These are phyloP conservation scores for Phortica magna DNA, from an alignment of 2,888 invertebrate species.

Conservation along the genomic window DNA sequence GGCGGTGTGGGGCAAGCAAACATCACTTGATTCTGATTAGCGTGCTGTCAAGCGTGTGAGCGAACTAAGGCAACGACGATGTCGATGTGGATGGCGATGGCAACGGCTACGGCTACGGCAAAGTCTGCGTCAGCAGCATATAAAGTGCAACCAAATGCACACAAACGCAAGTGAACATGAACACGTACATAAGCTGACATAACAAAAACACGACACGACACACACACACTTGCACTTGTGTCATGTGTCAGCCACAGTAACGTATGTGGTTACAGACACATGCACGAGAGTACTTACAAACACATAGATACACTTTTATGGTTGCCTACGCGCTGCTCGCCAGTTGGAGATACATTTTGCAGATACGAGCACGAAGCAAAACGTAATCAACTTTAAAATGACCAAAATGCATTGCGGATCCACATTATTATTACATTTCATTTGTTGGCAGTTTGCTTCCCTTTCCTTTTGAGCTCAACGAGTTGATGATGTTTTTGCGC, in stretches of 20 bases:
- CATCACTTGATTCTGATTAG: constrained; percentile 76
- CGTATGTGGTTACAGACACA: neutral
- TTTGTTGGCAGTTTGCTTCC: neutral
- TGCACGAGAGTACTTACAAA: neutral
- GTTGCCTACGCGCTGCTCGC: neutral
- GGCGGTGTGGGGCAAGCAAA: constrained; percentile 48
- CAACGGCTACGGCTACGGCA: neutral
- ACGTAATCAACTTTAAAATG: constrained; percentile 28
- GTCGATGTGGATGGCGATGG: no score
- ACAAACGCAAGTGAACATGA: neutral
- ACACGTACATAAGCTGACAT: neutral
- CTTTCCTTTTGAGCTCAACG: neutral
- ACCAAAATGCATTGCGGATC: constrained; percentile 28
- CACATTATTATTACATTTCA: constrained; percentile 17
- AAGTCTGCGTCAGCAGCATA: constrained; percentile 42
- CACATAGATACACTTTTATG: neutral
- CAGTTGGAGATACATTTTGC: constrained; percentile 25
- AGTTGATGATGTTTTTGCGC: neutral
- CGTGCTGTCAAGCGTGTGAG: constrained; percentile 75
- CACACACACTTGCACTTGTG: neutral
- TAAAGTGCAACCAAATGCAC: constrained; percentile 42
- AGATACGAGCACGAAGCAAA: constrained; percentile 18
- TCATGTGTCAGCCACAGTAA: neutral
- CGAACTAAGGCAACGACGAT: neutral
- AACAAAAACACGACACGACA: neutral